Evolutionary conservation across 2,113 vertebrate species (phyloP).

Genomic region (Hoplias malabaricus): DNA sequence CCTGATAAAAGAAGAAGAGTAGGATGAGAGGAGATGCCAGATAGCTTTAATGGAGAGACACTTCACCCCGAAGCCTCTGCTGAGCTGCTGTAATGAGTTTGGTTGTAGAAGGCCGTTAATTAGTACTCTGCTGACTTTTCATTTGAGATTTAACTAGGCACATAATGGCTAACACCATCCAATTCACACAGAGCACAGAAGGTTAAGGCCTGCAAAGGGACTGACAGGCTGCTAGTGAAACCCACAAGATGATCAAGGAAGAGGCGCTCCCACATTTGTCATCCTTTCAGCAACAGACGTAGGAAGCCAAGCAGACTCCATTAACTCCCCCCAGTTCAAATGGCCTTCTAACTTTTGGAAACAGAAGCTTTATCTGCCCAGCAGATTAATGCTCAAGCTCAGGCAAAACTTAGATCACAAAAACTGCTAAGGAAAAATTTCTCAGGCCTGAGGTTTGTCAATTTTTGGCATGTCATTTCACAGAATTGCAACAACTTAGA

Average conservation of each 20-base stretch:
- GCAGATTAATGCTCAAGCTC: background rate
- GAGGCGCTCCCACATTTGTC: background rate
- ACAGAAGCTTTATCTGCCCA: background rate
- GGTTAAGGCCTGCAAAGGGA: background rate
- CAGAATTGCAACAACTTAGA: background rate
- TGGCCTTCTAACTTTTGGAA: background rate
- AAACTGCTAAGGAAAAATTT: background rate
- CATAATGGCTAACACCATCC: conserved; percentile 7
- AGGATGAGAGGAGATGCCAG: background rate
- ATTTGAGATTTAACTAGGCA: conserved; percentile 28
- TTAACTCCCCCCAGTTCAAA: background rate
- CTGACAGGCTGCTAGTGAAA: conserved; percentile 8
- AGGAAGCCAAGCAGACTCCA: background rate
- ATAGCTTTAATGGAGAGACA: background rate
- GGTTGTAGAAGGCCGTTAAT: conserved; percentile 13
- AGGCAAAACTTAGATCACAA: background rate
- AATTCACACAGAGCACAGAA: conserved; percentile 22
- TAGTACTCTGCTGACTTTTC: conserved; percentile 11
- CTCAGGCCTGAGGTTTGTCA: background rate
- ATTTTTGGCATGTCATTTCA: background rate
- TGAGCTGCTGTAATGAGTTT: conserved; percentile 30
- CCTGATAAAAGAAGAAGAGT: background rate
- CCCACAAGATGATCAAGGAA: conserved; percentile 20
- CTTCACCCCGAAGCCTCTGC: conserved; percentile 10
- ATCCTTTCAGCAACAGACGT: background rate